phyloP scores from a whole-genome alignment of 1,140 invertebrate genomes.

The Drosophila micromelanica region DNA sequence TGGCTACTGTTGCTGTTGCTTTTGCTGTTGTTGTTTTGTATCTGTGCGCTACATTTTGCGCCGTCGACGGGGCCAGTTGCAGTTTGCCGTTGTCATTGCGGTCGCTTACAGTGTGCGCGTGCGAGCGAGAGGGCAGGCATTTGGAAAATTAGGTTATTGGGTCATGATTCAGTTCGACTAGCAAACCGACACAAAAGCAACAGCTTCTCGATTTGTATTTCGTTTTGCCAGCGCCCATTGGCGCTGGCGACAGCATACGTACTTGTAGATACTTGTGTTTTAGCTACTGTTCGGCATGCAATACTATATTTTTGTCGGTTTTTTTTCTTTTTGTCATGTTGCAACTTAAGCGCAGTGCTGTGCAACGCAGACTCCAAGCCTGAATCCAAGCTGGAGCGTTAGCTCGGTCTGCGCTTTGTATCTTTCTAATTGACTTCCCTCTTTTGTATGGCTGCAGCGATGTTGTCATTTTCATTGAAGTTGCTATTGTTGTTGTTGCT shows the following conservation, averaged over 20 bases:
- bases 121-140: conserved; percentile 49
- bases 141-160: conserved; percentile 78
- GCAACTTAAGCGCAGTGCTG: conserved; percentile 43
- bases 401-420: conserved; percentile 60
- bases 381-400: conserved; percentile 11
- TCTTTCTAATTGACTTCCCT: conserved; percentile 82
- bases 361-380: conserved; percentile 34
- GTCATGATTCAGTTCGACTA: conserved; percentile 80
- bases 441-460: conserved; percentile 70
- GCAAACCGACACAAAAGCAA: conserved; percentile 62
- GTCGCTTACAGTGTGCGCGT: conserved; percentile 30
- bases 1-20: conserved; percentile 26
- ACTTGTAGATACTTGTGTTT: conserved; percentile 76
- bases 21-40: conserved; percentile 45
- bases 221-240: conserved; percentile 60
- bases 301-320: conserved; percentile 23
- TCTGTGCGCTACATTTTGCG: conserved; percentile 70
- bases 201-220: conserved; percentile 75
- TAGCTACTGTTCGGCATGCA: conserved; percentile 69
- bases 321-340: conserved; percentile 41
- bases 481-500: conserved; percentile 39
- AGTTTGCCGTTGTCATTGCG: conserved; percentile 69
- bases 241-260: conserved; percentile 54
- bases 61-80: conserved; percentile 46
- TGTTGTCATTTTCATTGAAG: conserved; percentile 75